Base-by-base conservation (phyloP, 2,797 vertebrate species). In the Prunella strophiata region DNA sequence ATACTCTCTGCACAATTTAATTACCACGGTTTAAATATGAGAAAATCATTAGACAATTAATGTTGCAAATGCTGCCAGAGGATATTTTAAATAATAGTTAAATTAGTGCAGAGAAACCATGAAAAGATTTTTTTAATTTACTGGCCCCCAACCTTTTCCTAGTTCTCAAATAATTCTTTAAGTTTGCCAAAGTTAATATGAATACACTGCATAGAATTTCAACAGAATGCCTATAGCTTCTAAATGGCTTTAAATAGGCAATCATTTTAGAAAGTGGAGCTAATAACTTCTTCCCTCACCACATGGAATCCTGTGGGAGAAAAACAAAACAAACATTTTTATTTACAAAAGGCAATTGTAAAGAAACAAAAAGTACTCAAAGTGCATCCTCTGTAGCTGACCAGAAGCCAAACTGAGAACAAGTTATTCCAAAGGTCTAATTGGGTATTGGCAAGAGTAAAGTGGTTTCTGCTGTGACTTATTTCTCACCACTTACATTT, bases 11-110 rank as follows among this genome's bases (percentile, higher is more conserved):
- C 32, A 79, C 71, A 71, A 91, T 93, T 91, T 92, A 95, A 95
- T 93, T 95, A 72, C 32, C 50, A 40, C 2, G 8, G 43, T 54
- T 95, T 91, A 76, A 95, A 94, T 91, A 80, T 18, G 29, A 95
- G 86, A 93, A 94, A 93, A 89, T 77, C 42, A 36, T 93, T 92
- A 79, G 30, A 80, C 10, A 4, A 87, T 82, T 95, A 91, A 92
- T 84, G 62, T 66, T 93, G 90, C n/a, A 77, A 94, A 72, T 7
- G 25, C 16, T 81, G 61, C 77, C 59, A 79, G 58, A 74, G 27
- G 68, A 71, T 42, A 88, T 87, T 84, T 91, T 79, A 91, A 85
- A 87, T 63, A 87, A 88, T 81, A 88, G 51, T 29, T 88, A 86
- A 79, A 79, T 87, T 67, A 89, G 19, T 26, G 11, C 38, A 57